Percentiles rank a stretch among this genome's conserved stretches.
phyloP scores from a whole-genome alignment of 2,113 vertebrate genomes.

The Etheostoma cragini region DNA sequence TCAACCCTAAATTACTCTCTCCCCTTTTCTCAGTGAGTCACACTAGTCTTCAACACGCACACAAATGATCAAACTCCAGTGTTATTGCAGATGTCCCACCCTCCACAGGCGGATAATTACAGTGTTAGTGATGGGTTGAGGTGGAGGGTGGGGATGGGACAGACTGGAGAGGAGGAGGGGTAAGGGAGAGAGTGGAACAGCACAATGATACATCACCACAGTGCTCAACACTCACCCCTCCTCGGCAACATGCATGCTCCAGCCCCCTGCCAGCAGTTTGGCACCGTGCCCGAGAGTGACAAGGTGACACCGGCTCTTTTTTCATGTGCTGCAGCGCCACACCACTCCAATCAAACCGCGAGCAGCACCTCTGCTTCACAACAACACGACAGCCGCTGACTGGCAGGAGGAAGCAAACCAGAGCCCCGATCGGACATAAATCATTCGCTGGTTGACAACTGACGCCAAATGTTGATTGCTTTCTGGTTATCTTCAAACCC shows the following conservation, averaged over 20 bases:
- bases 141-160: conserved; percentile 63
- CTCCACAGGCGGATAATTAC: conserved; percentile 80
- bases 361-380: conserved; percentile 71
- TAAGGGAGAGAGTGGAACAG: conserved; percentile 31
- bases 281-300: conserved; percentile 79
- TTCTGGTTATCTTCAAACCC: conserved; percentile 74
- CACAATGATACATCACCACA: conserved; percentile 80
- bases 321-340: conserved; percentile 67
- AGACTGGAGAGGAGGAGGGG: conserved; percentile 28
- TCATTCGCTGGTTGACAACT: conserved; percentile 74
- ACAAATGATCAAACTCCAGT: conserved; percentile 61
- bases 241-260: conserved; percentile 69
- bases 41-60: conserved; percentile 40
- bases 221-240: conserved; percentile 56
- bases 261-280: conserved; percentile 73
- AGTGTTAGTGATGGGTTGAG: conserved; percentile 78
- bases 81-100: conserved; percentile 78
- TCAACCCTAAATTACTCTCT: conserved; percentile 39
- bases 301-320: conserved; percentile 82
- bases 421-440: conserved; percentile 73
- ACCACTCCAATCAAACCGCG: conserved; percentile 69
- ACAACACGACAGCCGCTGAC: conserved; percentile 60
- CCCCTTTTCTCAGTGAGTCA: conserved; percentile 38
- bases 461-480: conserved; percentile 74
- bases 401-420: conserved; percentile 67